phyloP scores from a whole-genome alignment of 2,113 vertebrate species.

The Hydrolagus affinis region DNA sequence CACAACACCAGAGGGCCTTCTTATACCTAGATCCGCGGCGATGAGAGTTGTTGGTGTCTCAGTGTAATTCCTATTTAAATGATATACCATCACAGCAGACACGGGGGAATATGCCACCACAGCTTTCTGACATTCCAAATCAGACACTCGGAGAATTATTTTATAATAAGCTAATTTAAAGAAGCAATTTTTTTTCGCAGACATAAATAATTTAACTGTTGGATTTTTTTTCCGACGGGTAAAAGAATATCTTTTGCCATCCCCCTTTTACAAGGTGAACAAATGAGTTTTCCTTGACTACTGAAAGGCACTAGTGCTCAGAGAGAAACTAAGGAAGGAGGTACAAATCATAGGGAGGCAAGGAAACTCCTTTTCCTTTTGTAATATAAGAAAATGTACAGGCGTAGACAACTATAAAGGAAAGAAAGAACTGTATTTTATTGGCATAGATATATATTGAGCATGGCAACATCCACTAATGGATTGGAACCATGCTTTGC shows the following conservation, averaged over 20 bases:
- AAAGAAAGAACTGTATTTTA: not conserved
- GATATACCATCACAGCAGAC: not conserved
- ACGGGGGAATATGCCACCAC: not conserved
- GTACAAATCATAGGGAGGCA: not conserved
- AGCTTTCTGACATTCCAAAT: not conserved
- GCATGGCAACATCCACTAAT: not conserved
- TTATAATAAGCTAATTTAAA: not conserved
- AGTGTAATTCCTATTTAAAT: no score
- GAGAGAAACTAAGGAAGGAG: not conserved
- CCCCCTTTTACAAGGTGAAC: not conserved
- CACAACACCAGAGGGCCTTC: conserved; percentile 9
- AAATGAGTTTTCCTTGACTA: not conserved
- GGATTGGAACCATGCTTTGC: not conserved
- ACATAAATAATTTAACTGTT: not conserved
- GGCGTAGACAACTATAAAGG: not conserved
- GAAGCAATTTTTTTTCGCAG: not conserved
- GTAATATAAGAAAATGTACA: not conserved
- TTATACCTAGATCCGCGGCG: not conserved
- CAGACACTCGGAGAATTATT: not conserved
- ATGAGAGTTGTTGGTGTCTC: not conserved
- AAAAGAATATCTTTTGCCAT: not conserved
- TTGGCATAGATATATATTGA: no score
- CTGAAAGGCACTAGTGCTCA: not conserved
- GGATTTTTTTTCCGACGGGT: not conserved
- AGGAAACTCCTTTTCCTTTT: no score